phyloP scores from a whole-genome alignment of 2,888 invertebrate genomes.

The Endotricha flammealis region DNA sequence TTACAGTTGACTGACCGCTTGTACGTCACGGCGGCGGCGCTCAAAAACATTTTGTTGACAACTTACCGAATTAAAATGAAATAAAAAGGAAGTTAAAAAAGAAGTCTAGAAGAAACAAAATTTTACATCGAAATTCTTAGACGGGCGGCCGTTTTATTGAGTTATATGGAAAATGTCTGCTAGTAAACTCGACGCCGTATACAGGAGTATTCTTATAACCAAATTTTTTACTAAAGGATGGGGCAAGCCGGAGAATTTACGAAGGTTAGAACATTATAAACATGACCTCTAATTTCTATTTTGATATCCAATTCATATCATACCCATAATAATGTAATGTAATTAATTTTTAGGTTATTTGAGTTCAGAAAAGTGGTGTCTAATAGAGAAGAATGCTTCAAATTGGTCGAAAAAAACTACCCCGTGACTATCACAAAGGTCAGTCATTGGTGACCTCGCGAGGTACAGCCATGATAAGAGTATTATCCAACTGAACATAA shows the following conservation, averaged over 20 bases:
- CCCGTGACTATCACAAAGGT: constrained; percentile 93
- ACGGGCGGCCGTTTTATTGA: constrained; percentile 23
- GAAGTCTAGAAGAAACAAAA: constrained; percentile 1
- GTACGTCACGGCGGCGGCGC: too few species aligned
- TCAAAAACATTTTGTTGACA: too few species aligned
- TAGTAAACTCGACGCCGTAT: constrained; percentile 86
- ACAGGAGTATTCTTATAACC: constrained; percentile 90
- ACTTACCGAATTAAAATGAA: constrained; percentile 5
- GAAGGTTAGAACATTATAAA: constrained; percentile 77
- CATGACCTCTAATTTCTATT: constrained; percentile 3
- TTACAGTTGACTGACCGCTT: too few species aligned
- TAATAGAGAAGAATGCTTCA: constrained; percentile 88
- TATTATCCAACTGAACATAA: too few species aligned
- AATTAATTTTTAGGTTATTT: constrained; percentile 92
- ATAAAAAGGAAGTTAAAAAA: constrained; percentile 12
- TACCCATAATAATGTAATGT: too few species aligned
- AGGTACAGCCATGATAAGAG: too few species aligned
- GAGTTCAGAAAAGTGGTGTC: constrained; percentile 93
- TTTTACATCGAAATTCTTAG: constrained; percentile 9
- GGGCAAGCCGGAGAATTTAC: constrained; percentile 95
- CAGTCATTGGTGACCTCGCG: constrained; percentile 31
- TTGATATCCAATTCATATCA: too few species aligned
- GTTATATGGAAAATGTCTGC: constrained; percentile 74
- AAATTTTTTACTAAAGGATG: constrained; percentile 98
- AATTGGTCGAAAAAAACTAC: constrained; percentile 88